Percentiles rank a stretch among this genome's conserved stretches.
Evolutionary conservation across 2,888 invertebrate species (phyloP).

Genomic region (Platycnemis pennipes): DNA sequence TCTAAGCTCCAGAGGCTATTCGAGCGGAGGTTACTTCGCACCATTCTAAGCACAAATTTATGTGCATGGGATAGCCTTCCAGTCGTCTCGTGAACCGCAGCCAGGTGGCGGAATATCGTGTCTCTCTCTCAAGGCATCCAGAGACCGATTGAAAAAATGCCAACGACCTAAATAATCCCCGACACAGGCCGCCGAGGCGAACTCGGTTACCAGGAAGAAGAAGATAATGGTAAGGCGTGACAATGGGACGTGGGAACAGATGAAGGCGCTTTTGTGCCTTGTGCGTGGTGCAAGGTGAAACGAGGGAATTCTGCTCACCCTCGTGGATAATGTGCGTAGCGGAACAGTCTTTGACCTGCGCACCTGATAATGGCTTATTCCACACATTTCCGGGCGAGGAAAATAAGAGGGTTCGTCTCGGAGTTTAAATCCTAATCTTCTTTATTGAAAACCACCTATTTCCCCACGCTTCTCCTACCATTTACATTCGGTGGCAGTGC

Average conservation of each 20-base stretch:
- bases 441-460: background rate
- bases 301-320: background rate
- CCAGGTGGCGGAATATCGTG: background rate
- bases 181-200: background rate
- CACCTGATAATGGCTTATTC: background rate
- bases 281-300: background rate
- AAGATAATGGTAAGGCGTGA: slow-evolving; percentile 50
- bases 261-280: background rate
- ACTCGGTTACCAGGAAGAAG: background rate
- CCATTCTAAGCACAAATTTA: background rate
- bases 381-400: no score
- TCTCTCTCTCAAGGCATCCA: slow-evolving; percentile 34
- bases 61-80: background rate
- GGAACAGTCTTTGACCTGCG: background rate
- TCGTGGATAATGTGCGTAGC: background rate
- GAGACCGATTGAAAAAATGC: background rate
- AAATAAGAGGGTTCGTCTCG: background rate
- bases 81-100: background rate
- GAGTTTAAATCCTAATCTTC: background rate
- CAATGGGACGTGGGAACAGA: slow-evolving; percentile 60
- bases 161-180: slow-evolving; percentile 54
- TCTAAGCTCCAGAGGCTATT: background rate
- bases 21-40: background rate
- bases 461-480: no score
- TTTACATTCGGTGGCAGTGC: no score